Evolutionary conservation across 2,888 invertebrate genomes (phyloP), one percentile per base, ranked within the genome.

Genomic region (Biston betularia): DNA sequence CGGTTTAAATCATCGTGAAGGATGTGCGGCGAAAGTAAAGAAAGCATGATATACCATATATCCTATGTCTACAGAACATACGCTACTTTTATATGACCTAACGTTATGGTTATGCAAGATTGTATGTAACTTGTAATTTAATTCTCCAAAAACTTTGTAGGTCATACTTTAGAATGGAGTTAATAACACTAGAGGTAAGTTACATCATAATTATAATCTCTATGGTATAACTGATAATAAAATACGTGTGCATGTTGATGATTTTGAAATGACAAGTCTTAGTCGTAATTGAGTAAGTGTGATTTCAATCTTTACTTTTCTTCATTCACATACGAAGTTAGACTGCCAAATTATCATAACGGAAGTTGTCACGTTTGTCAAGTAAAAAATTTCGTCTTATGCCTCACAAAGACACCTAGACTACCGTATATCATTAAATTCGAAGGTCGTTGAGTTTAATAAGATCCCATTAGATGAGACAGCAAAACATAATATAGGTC

Each of bases 381-480:
- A n/a, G 45, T 34, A 45, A 45, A 34, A 45, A 34, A 55, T 12
- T 38, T 54, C 53, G 44, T 45, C 55, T 55, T 34, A 44, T 9
- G 33, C 9, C 33, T 55, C 24, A 15, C 9, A 45, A 54, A 24
- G 8, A 56, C n/a, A 14, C 34, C n/a, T 44, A 55, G 40, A 56
- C 45, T 45, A 33, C 58, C 44, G 49, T 24, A n/a, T 45, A 42
- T 34, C 15, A 65, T 65, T 60, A 60, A 46, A 34, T 61, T 61
- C 12, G 56, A 61, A 61, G 57, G 57, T 54, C 61, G 48, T 6
- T 15, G 57, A 63, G 61, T 52, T 48, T 56, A 55, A 59, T 63
- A 24, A 42, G 59, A 14, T 58, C 61, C 53, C 35, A 67, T 67
- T 67, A 67, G 50, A 68, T 70, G 65, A 63, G 48, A 68, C 14